Base-by-base conservation (phyloP, 2,113 vertebrate genomes). In the Salvelinus namaycush region DNA sequence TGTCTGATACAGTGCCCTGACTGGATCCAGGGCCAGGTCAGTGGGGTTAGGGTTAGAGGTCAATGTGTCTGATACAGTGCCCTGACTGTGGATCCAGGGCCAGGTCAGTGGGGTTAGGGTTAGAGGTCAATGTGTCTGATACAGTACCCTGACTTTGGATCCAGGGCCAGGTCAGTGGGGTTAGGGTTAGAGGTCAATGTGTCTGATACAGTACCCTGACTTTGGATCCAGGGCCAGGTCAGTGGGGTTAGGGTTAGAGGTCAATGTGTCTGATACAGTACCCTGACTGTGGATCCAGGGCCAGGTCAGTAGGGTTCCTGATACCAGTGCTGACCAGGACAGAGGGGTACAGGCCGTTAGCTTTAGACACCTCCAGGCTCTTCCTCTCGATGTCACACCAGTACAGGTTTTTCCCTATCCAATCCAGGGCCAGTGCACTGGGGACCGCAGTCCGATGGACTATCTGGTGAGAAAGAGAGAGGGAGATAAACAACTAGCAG, bases 321-420 rank as follows among this genome's bases (percentile, higher is more conserved):
- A 99, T 92, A 26, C 91, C 92, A 76, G 96, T 96, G 87, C 87
- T 96, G 83, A 99, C 94, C 20, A 99, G 94, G 67, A 97, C 88
- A 0, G 96, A 97, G 3, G 96, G 97, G 76, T 98, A 99, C 6
- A 99, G 94, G 65, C 98, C 98, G 14, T 93, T 98, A 73, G 97
- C 94, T 91, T 99, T 99, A 27, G 98, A 99, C 22, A 99, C 97
- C 90, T 99, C 97, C 83, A 99, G 93, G n/a, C 96, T 95, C 89
- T 96, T 96, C 89, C 94, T 98, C 81, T 98, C 97, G 3, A 94
- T 93, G 59, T 99, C 98, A 87, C 96, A 97, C 98, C 97, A 99
- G 80, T 99, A 99, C 57, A 99, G 95, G 83, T 99, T 99, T 87
- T 99, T 99, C 70, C 98, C 98, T 81, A 99, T 96, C 98, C 98